phyloP scores from a whole-genome alignment of 1,140 invertebrate species.

The Eriosoma lanigerum region DNA sequence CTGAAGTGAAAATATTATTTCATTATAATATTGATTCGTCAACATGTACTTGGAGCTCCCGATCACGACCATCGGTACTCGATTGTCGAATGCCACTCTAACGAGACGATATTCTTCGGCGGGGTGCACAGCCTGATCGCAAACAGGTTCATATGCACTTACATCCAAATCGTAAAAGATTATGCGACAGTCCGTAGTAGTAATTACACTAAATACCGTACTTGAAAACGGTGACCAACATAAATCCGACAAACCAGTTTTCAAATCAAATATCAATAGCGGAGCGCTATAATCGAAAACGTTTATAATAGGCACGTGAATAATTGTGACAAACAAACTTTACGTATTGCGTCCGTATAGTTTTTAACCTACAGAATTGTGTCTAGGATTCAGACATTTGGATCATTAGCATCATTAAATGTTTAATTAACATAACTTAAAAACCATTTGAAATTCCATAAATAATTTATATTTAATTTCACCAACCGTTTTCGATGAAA shows the following conservation, averaged over 20 bases:
- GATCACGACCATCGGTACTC: slow-evolving; percentile 82
- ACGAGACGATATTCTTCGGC: slow-evolving; percentile 81
- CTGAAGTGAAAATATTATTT: neutral
- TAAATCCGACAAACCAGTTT: slow-evolving; percentile 84
- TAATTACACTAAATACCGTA: slow-evolving; percentile 85
- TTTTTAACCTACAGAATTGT: too few relatives aligned
- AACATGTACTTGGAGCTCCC: slow-evolving; percentile 83
- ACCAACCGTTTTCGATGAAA: too few relatives aligned
- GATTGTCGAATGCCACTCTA: slow-evolving; percentile 79
- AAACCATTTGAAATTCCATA: too few relatives aligned
- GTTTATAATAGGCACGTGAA: too few relatives aligned
- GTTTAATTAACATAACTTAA: too few relatives aligned
- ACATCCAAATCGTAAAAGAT: slow-evolving; percentile 88
- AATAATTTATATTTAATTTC: too few relatives aligned
- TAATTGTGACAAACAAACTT: too few relatives aligned
- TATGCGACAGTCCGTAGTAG: slow-evolving; percentile 83
- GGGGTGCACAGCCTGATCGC: slow-evolving; percentile 80
- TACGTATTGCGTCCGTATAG: too few relatives aligned
- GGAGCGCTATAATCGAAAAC: slow-evolving; percentile 69
- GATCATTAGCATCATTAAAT: too few relatives aligned
- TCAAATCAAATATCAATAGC: slow-evolving; percentile 88
- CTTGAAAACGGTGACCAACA: slow-evolving; percentile 95
- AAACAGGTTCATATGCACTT: slow-evolving; percentile 88
- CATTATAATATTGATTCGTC: neutral
- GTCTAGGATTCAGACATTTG: too few relatives aligned